These are phyloP conservation scores for Macrobrachium rosenbergii DNA, from an alignment of 1,140 invertebrate species.

Conservation along the genomic window DNA sequence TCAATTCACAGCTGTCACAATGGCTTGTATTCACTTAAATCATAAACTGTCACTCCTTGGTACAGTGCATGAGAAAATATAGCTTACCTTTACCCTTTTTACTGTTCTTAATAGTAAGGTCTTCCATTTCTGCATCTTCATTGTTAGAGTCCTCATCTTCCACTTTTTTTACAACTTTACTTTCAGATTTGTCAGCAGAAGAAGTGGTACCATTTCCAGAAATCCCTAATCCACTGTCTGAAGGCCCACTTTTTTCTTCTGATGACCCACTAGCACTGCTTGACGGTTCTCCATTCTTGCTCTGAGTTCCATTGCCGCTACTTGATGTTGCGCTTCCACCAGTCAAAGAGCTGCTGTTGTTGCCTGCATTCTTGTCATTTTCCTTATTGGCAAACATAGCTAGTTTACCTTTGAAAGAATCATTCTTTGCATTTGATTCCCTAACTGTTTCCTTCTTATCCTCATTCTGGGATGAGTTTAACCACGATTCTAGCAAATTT, in stretches of 20 bases:
- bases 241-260: background rate
- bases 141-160: conserved; percentile 17
- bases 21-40: too few relatives aligned
- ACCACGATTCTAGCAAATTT: conserved; percentile 27
- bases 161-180: background rate
- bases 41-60: too few relatives aligned
- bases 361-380: conserved; percentile 33
- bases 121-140: background rate
- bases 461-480: conserved; percentile 3
- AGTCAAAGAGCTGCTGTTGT: background rate
- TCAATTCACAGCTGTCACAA: too few relatives aligned
- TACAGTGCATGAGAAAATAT: background rate
- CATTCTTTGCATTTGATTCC: background rate
- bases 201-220: too few relatives aligned
- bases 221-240: too few relatives aligned
- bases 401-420: conserved; percentile 25
- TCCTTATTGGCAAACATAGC: conserved; percentile 24
- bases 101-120: background rate
- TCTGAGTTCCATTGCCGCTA: background rate
- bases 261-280: background rate
- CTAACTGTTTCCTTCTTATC: background rate
- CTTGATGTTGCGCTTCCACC: background rate
- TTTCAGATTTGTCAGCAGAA: background rate
- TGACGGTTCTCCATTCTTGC: background rate
- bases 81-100: background rate